Percentiles rank a stretch among this genome's conserved stretches.
These are phyloP conservation scores for Pandemis cinnamomeana DNA, from an alignment of 2,888 invertebrate species.

Conservation along the genomic window DNA sequence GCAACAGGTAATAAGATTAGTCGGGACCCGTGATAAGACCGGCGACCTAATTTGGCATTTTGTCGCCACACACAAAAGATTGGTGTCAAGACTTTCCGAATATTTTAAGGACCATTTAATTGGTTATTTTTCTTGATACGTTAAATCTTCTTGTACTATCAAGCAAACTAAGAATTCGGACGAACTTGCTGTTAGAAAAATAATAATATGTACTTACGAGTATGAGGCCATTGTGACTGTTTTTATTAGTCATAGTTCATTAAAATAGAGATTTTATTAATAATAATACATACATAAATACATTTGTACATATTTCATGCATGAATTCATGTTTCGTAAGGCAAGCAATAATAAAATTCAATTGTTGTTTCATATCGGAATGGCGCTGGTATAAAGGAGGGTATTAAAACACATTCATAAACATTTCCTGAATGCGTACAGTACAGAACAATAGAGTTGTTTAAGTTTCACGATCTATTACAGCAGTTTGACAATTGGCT, in stretches of 20 bases:
- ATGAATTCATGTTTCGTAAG: not conserved
- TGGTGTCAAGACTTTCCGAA: not conserved
- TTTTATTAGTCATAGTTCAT: no score
- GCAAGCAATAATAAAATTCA: not conserved
- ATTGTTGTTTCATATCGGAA: conserved; percentile 4
- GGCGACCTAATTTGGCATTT: conserved; percentile 16
- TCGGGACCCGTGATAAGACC: conserved; percentile 1
- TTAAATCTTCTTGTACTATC: not conserved
- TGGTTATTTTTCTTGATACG: not conserved
- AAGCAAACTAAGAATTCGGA: no score
- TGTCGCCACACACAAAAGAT: conserved; percentile 1
- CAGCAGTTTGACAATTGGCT: not conserved
- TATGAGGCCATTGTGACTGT: no score
- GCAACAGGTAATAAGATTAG: conserved; percentile 36
- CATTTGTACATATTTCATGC: not conserved
- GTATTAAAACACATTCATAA: conserved; percentile 4
- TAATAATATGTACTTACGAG: no score
- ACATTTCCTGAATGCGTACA: conserved; percentile 1
- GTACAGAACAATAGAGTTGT: conserved; percentile 5
- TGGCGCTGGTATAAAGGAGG: not conserved
- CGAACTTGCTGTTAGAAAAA: no score
- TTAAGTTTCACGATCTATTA: not conserved
- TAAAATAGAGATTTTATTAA: no score
- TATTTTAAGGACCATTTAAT: not conserved
- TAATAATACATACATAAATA: no score